These are phyloP conservation scores for Aspidoscelis tigris DNA, from an alignment of 2,113 vertebrate genomes.

Conservation along the genomic window DNA sequence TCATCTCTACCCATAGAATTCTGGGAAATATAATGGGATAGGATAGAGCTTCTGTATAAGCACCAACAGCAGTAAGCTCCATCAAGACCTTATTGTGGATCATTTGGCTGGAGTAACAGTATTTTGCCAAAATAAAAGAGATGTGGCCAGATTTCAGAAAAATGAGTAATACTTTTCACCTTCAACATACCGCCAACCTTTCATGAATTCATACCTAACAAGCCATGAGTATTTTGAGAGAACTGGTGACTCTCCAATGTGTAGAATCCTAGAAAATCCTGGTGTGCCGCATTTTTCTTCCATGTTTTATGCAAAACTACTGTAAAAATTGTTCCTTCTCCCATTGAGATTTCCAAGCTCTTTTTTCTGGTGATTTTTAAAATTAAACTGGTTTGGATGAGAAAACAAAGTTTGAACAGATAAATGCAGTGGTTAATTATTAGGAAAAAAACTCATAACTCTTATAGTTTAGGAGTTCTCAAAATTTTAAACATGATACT, in stretches of 20 bases:
- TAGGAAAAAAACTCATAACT: not conserved
- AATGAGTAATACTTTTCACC: not conserved
- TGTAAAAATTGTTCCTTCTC: conserved; percentile 85
- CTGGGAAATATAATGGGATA: too few relatives aligned
- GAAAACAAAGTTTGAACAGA: not conserved
- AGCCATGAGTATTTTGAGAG: conserved; percentile 86
- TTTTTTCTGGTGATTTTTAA: conserved; percentile 81
- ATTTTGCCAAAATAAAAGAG: not conserved
- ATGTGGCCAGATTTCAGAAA: not conserved
- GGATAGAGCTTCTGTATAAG: too few relatives aligned
- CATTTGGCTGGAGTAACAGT: too few relatives aligned
- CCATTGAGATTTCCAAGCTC: conserved; percentile 83
- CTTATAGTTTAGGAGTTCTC: too few relatives aligned
- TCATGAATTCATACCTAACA: conserved; percentile 83
- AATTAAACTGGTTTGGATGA: conserved; percentile 78
- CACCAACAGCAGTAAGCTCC: too few relatives aligned
- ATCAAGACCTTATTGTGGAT: too few relatives aligned
- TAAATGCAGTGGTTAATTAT: not conserved
- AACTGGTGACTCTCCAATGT: conserved; percentile 85
- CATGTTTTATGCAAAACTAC: conserved; percentile 91
- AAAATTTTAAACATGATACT: too few relatives aligned
- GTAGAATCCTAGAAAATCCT: conserved; percentile 92
- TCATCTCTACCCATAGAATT: too few relatives aligned
- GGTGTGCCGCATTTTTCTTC: conserved; percentile 85
- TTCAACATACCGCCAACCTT: not conserved